phyloP scores from a whole-genome alignment of 2,888 invertebrate genomes.

The Ametastegia equiseti region DNA sequence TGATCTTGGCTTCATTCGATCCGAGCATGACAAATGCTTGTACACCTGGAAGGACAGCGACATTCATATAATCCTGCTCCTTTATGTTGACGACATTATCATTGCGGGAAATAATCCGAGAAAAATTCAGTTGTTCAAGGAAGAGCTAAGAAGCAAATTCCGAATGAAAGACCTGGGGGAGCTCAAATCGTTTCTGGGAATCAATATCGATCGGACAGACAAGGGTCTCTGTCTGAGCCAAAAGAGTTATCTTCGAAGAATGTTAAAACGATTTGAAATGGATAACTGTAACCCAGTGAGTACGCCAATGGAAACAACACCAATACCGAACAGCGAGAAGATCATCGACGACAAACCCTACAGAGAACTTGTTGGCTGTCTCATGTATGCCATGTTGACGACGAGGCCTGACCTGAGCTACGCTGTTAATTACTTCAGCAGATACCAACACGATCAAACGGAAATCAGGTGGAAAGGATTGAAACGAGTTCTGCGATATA shows the following conservation, averaged over 20 bases:
- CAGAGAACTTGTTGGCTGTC: slow-evolving; percentile 54
- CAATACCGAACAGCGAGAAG: slow-evolving; percentile 48
- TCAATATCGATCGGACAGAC: slow-evolving; percentile 56
- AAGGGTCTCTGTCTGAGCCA: slow-evolving; percentile 59
- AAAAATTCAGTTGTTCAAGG: slow-evolving; percentile 55
- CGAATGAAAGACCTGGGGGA: slow-evolving; percentile 62
- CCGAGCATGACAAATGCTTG: slow-evolving; percentile 60
- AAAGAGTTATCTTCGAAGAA: slow-evolving; percentile 55
- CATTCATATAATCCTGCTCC: slow-evolving; percentile 51
- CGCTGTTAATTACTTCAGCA: slow-evolving; percentile 50
- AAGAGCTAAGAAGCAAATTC: slow-evolving; percentile 56
- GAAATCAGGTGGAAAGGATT: slow-evolving; percentile 52
- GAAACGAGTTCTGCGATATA: slow-evolving; percentile 53
- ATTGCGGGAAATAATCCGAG: slow-evolving; percentile 54
- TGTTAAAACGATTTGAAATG: slow-evolving; percentile 62
- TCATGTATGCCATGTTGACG: slow-evolving; percentile 53
- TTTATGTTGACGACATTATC: slow-evolving; percentile 65
- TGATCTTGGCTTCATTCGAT: slow-evolving; percentile 52
- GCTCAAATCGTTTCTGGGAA: slow-evolving; percentile 59
- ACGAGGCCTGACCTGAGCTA: slow-evolving; percentile 53
- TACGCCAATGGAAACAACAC: slow-evolving; percentile 58
- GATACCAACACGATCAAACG: slow-evolving; percentile 38
- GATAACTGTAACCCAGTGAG: slow-evolving; percentile 56
- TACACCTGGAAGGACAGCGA: slow-evolving; percentile 54
- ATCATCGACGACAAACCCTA: slow-evolving; percentile 51